phyloP scores from a whole-genome alignment of 2,888 invertebrate species.

The Tupiocoris notatus region DNA sequence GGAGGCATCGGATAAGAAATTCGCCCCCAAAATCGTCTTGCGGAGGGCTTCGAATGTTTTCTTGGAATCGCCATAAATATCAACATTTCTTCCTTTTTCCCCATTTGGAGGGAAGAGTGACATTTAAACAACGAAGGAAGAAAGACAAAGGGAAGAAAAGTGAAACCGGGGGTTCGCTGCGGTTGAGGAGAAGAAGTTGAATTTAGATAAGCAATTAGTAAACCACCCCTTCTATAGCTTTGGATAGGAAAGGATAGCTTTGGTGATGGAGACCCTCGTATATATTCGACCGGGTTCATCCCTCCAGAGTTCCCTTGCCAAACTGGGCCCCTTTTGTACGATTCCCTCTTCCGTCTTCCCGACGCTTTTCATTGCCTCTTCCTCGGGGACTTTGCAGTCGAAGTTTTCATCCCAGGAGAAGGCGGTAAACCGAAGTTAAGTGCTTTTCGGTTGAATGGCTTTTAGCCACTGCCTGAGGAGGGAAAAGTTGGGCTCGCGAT shows the following conservation, averaged over 20 bases:
- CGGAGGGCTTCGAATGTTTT: neutral
- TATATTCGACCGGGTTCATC: constrained; percentile 26
- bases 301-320: constrained; percentile 10
- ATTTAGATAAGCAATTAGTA: constrained; percentile 36
- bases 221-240: neutral
- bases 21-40: neutral
- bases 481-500: no score
- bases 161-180: constrained; percentile 1
- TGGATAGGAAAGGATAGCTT: constrained; percentile 5
- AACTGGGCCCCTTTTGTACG: neutral
- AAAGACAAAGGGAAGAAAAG: neutral
- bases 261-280: neutral
- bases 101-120: neutral
- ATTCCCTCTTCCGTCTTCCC: neutral
- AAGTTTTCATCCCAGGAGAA: neutral
- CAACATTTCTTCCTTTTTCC: neutral
- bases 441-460: constrained; percentile 27
- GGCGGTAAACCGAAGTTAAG: neutral
- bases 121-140: neutral
- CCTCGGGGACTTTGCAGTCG: neutral
- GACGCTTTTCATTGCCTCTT: neutral
- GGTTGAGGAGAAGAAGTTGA: constrained; percentile 7
- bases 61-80: neutral
- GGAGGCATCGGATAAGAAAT: no score
- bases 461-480: neutral